A percentile compares a stretch with the other conserved stretches of the same genome.
phyloP scores from a whole-genome alignment of 2,888 invertebrate species.

The Clistopyga incitator region DNA sequence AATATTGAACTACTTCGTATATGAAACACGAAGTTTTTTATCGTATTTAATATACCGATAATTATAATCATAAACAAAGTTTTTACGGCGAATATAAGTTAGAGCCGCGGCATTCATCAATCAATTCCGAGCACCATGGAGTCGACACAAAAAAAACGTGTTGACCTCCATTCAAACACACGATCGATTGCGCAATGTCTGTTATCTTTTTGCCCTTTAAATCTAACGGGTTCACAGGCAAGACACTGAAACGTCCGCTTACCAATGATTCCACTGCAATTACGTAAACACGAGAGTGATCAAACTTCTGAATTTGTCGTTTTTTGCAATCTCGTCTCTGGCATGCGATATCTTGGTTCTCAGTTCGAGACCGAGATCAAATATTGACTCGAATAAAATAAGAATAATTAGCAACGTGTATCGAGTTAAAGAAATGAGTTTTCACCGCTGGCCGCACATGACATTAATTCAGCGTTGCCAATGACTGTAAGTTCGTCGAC shows the following conservation, averaged over 20 bases:
- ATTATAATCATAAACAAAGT: too few species aligned
- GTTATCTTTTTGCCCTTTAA: conserved; percentile 25
- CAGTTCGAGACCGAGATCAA: not conserved
- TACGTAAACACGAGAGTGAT: not conserved
- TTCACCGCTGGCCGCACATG: not conserved
- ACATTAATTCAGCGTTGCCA: conserved; percentile 30
- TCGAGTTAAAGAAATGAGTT: not conserved
- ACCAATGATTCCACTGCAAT: not conserved
- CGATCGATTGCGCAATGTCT: conserved; percentile 50
- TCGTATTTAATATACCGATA: too few species aligned
- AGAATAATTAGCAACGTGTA: not conserved
- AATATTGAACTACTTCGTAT: too few species aligned
- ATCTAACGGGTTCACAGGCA: not conserved
- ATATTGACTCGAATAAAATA: not conserved
- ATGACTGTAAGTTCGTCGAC: conserved; percentile 12
- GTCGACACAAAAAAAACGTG: conserved; percentile 50
- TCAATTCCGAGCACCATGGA: conserved; percentile 23
- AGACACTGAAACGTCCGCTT: not conserved
- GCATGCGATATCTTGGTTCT: not conserved
- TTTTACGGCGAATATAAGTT: not conserved
- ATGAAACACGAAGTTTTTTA: too few species aligned
- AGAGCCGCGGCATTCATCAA: not conserved
- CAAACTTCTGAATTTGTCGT: not conserved
- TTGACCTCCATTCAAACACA: conserved; percentile 57
- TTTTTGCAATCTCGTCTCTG: not conserved